A percentile compares a stretch with the other conserved stretches of the same genome.
Evolutionary conservation across 1,140 invertebrate genomes (phyloP).

Genomic region (Papilio aristodemus): DNA sequence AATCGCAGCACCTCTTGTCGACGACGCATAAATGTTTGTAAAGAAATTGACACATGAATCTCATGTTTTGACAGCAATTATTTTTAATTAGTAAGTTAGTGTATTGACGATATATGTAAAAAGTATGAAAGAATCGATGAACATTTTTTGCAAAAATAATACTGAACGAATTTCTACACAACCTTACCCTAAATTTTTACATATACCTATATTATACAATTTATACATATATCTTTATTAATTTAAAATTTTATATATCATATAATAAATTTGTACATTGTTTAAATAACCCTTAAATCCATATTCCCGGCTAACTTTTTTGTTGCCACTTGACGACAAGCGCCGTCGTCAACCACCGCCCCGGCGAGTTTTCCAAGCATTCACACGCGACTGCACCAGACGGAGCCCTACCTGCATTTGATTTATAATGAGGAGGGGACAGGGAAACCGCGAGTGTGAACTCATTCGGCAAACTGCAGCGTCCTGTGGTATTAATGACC

Average conservation of each 20-base stretch:
- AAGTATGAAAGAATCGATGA: too few species aligned
- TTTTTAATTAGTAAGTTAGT: neutral
- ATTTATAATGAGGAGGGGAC: conserved; percentile 77
- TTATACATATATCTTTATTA: neutral
- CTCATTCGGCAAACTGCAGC: conserved; percentile 60
- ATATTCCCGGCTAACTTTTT: neutral
- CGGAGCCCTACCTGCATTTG: conserved; percentile 72
- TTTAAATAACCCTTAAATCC: neutral
- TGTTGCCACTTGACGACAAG: conserved; percentile 40
- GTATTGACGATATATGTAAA: neutral
- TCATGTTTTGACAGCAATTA: neutral
- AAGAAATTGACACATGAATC: neutral
- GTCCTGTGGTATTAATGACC: conserved; percentile 49
- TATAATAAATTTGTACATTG: neutral
- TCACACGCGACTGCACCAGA: conserved; percentile 63
- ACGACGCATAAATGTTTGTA: neutral
- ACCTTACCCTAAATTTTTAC: too few species aligned
- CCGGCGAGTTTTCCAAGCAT: conserved; percentile 50
- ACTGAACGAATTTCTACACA: too few species aligned
- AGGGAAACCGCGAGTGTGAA: conserved; percentile 61
- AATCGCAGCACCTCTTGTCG: neutral
- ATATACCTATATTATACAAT: too few species aligned
- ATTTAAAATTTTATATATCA: neutral
- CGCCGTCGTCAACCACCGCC: conserved; percentile 36
- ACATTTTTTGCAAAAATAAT: too few species aligned